phyloP scores from a whole-genome alignment of 2,113 vertebrate species.

The Gadus macrocephalus region DNA sequence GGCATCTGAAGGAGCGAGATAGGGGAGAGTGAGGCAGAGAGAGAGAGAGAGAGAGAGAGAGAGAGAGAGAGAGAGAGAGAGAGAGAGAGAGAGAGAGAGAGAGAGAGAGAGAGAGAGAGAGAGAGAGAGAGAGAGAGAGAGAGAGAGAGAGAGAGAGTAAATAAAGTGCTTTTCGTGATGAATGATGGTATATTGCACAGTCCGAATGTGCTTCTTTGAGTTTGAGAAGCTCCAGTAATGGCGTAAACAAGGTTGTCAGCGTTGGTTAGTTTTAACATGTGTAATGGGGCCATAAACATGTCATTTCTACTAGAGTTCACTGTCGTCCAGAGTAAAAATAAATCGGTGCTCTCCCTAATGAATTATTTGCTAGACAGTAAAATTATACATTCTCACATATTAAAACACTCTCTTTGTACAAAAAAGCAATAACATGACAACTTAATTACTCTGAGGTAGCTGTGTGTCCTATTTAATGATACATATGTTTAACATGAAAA shows the following conservation, averaged over 20 bases:
- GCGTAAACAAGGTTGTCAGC: not conserved
- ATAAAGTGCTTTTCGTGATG: constrained; percentile 30
- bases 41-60: not conserved
- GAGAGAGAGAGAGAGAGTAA: not conserved
- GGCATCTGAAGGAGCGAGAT: constrained; percentile 71
- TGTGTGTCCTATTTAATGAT: too few relatives aligned
- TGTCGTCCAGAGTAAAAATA: too few relatives aligned
- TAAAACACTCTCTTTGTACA: too few relatives aligned
- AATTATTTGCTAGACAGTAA: too few relatives aligned
- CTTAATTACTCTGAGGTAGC: too few relatives aligned
- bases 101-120: constrained; percentile 8
- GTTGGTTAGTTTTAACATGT: not conserved
- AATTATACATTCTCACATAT: too few relatives aligned
- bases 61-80: not conserved
- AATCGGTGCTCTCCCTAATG: too few relatives aligned
- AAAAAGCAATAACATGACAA: too few relatives aligned
- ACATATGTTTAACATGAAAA: too few relatives aligned
- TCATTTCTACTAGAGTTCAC: not conserved
- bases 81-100: not conserved
- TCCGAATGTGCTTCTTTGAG: constrained; percentile 31
- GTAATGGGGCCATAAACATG: not conserved
- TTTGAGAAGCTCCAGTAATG: constrained; percentile 7
- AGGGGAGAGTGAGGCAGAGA: constrained; percentile 23
- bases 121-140: not conserved
- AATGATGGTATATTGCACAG: constrained; percentile 48